Percentiles rank a stretch among this genome's conserved stretches.
Evolutionary conservation across 2,797 vertebrate species (phyloP).

Genomic region (Squalus acanthias): DNA sequence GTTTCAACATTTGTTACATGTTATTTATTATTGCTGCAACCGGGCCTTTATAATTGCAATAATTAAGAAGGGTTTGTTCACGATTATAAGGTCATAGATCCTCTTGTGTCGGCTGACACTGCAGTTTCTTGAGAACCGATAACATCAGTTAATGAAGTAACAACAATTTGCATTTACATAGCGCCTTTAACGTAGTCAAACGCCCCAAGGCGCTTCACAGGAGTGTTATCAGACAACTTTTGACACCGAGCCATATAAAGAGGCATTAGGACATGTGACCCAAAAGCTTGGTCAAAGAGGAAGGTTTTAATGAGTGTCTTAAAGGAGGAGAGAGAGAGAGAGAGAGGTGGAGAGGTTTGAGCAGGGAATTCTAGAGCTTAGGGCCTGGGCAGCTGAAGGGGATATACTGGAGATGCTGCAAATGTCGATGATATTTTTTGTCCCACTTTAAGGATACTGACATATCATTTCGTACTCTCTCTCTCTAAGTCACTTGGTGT

Average conservation of each 20-base stretch:
- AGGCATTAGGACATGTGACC: not conserved
- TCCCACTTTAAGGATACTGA: not conserved
- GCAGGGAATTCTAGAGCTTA: not conserved
- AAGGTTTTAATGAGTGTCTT: too few species aligned
- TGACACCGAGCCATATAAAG: not conserved
- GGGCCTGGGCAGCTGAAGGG: not conserved
- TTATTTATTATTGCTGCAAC: not conserved
- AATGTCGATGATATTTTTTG: too few species aligned
- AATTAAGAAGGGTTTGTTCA: not conserved
- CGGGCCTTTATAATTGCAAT: not conserved
- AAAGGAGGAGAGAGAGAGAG: not conserved
- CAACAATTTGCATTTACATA: not conserved
- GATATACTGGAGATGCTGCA: not conserved
- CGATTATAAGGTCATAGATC: not conserved
- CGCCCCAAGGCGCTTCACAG: not conserved
- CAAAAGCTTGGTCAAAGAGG: not conserved
- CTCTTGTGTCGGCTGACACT: not conserved
- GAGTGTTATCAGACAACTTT: not conserved
- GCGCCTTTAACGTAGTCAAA: not conserved
- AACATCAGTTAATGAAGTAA: not conserved
- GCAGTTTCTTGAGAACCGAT: not conserved
- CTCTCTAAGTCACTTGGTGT: not conserved
- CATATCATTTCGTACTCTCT: not conserved
- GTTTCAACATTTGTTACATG: not conserved
- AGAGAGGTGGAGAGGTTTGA: not conserved